Evolutionary conservation across 1,140 invertebrate genomes (phyloP), one percentile per base, ranked within the genome.

Genomic region (Plutomurus gul): DNA sequence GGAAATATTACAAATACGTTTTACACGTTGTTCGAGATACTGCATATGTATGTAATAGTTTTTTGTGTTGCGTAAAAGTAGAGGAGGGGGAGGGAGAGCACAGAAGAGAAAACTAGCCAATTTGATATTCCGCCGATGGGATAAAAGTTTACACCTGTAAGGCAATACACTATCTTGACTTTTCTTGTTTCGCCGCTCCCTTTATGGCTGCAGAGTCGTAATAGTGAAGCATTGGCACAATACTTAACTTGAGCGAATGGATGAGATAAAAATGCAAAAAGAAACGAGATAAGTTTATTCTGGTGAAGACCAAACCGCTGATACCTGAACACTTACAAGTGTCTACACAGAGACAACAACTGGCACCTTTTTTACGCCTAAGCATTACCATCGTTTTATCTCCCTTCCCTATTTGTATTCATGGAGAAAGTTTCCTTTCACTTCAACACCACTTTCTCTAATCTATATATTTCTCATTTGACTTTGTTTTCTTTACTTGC

Each of bases 371-470:
- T 36, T n/a, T 65, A 33, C 27, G 56, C 56, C 56, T 30, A 65
- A 33, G 56, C 27, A 65, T 65, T 30, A 65, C 30, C n/a, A n/a
- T n/a, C 56, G 36, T 65, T 65, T 65, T 65, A 65, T 33, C 70
- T 72, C 40, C 40, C 70, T 72, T 39, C 25, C 10, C 76, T 39
- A 47, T 49, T 78, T 78, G 36, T 78, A 78, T 78, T 78, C 76
- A 78, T 78, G 76, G 46, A 72, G 43, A 78, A 78, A 78, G 18
- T 78, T 78, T 73, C 30, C 76, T 27, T 56, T 20, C 56, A 70
- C 39, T 77, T 33, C 56, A 39, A 36, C 40, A 72, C 3, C 70
- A 72, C 70, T 72, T 72, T 72, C 36, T 40, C 18, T 72, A 39
- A 43, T 43, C 13, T 13, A 10, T 10, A 39, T 72, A 39, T 72